Base-by-base conservation (phyloP, 2,113 vertebrate species). In the Sinocyclocheilus rhinocerous region DNA sequence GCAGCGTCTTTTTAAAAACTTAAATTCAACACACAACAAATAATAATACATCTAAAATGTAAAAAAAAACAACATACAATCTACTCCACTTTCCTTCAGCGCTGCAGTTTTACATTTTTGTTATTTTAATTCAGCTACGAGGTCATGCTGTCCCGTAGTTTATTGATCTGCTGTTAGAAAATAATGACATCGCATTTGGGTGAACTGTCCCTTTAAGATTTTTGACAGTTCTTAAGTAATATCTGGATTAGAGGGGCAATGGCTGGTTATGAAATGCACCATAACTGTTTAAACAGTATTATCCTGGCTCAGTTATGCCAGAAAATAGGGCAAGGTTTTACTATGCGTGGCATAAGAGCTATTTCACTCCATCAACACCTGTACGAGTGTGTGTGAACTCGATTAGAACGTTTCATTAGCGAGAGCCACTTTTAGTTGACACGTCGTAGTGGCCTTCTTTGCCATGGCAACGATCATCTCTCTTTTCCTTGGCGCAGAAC, bases 391-490 rank as follows among this genome's bases (percentile, higher is more conserved):
- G 69, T n/a, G 29, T 63, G 33, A 24, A 73, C 78, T 52, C 76
- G 65, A 84, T 83, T 67, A 81, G 52, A 76, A 81, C 67, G 24
- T 84, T 73, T 86, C 88, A 91, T 89, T 77, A 88, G 79, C 83
- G 61, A 26, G 42, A 83, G 84, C 48, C 61, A 89, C 91, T 90
- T 91, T 90, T 91, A 90, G 26, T 91, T 79, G 92, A 93, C 92
- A 81, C 55, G 89, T 57, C 22, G 50, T 70, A 52, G 45, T 50
- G 69, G 22, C 59, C 88, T 91, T 91, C 85, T 87, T 92, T 80
- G 55, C 90, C 91, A 92, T 94, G 89, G 92, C 86, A 94, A 95
- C 93, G 79, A 87, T 85, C 88, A 88, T 92, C 90, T 86, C 90
- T 22, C 52, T 88, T 85, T 85, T 57, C 82, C 72, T 50, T 85